Base-by-base conservation (phyloP, 2,797 vertebrate genomes). In the Rallus crepitans region DNA sequence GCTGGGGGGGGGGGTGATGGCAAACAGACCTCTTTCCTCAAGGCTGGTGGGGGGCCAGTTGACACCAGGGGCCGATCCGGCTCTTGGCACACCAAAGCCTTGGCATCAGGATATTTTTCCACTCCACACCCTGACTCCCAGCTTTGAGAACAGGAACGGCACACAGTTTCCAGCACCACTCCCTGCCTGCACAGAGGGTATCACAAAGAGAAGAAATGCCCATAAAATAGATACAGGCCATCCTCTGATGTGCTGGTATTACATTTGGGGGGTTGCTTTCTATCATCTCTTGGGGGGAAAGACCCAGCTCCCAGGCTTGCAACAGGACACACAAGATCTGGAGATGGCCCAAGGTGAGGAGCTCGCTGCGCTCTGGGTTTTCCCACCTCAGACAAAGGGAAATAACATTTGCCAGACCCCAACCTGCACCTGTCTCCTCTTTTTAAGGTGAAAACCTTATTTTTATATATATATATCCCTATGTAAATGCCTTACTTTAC, bases 151-250 rank as follows among this genome's bases (percentile, higher is more conserved):
- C 1, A 21, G 42, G 30, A 60, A 53, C 7, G 4, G 13, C 5
- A 3, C 57, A 53, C 78, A 27, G 3, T 56, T 84, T 7, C 56
- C 81, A 70, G 42, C 30, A 25, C 42, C 61, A 8, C 61, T 63
- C 79, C 37, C 89, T 87, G 75, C 47, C 15, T 24, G 19, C 2
- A 1, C 1, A 4, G n/a, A 57, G 21, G 6, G 15, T 9, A 31
- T 28, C 6, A 0, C 17, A n/a, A 25, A 53, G 19, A 30, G 15
- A 7, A 59, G 23, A 40, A 56, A 64, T 0, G 0, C 11, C 12
- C 30, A 2, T 15, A 5, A 50, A 66, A 59, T 2, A 10, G 6
- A 5, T 33, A 11, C 37, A 3, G 9, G 30, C 9, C 5, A 1
- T 33, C 2, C 30, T 37, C 48, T 7, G 17, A 8, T 21, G 28